phyloP scores from a whole-genome alignment of 2,888 invertebrate species.

The Drosophila formosana region DNA sequence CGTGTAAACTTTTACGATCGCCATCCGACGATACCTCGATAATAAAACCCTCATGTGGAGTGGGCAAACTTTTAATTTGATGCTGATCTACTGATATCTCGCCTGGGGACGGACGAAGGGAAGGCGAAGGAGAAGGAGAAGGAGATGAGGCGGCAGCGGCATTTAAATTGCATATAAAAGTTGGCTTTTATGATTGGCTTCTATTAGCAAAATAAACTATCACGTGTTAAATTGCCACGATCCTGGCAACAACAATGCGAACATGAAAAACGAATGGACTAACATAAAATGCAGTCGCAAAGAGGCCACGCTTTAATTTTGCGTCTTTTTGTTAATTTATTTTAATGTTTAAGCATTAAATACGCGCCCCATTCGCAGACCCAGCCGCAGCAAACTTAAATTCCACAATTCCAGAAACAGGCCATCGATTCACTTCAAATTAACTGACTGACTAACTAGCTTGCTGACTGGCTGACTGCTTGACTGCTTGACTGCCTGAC shows the following conservation, averaged over 20 bases:
- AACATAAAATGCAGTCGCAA: constrained; percentile 38
- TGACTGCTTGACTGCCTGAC: constrained; percentile 17
- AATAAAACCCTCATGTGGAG: constrained; percentile 28
- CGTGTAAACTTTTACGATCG: constrained; percentile 41
- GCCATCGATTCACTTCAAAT: not conserved
- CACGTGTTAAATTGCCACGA: constrained; percentile 65
- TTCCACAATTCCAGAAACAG: constrained; percentile 16
- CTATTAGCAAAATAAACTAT: constrained; percentile 77
- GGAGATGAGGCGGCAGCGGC: constrained; percentile 22
- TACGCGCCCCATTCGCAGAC: not conserved
- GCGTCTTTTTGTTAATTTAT: constrained; percentile 41
- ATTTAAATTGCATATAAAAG: constrained; percentile 72
- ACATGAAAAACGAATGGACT: constrained; percentile 3
- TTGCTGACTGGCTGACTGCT: constrained; percentile 20
- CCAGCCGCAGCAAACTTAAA: constrained; percentile 19
- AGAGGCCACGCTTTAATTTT: constrained; percentile 28
- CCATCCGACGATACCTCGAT: constrained; percentile 18
- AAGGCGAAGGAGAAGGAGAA: not conserved
- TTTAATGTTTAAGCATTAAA: constrained; percentile 47
- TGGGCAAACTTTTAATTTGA: constrained; percentile 67
- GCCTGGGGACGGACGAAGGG: not conserved
- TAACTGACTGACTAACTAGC: constrained; percentile 27
- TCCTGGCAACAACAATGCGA: constrained; percentile 25
- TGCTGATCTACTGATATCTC: constrained; percentile 67
- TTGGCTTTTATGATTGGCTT: constrained; percentile 72